Evolutionary conservation across 2,888 invertebrate species (phyloP).

Genomic region (Pyrrhia umbra): DNA sequence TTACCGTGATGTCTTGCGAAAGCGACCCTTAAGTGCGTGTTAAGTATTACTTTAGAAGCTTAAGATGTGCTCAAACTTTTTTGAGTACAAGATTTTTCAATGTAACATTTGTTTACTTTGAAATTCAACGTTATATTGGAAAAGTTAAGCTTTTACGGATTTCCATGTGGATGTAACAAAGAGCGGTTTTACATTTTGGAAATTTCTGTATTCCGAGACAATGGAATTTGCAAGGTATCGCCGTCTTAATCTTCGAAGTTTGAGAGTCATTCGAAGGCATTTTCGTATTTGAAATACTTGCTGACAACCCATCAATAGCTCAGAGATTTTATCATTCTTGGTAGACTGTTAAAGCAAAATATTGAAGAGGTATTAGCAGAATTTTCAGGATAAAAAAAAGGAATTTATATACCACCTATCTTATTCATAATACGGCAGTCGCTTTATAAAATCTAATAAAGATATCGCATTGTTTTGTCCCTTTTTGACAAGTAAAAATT

Average conservation of each 20-base stretch:
- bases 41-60: conserved; percentile 69
- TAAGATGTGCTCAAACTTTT: conserved; percentile 66
- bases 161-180: conserved; percentile 41
- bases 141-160: conserved; percentile 57
- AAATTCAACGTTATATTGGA: conserved; percentile 55
- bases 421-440: no score
- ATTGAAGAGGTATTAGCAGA: background rate
- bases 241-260: conserved; percentile 37
- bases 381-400: background rate
- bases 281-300: conserved; percentile 29
- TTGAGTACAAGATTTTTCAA: conserved; percentile 61
- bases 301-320: background rate
- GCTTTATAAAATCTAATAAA: no score
- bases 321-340: background rate
- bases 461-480: no score
- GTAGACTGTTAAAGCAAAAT: background rate
- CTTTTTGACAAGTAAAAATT: no score
- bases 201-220: conserved; percentile 20
- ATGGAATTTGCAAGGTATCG: conserved; percentile 37
- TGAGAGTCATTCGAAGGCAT: conserved; percentile 20
- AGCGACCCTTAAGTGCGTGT: conserved; percentile 66
- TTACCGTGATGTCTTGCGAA: conserved; percentile 55
- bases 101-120: conserved; percentile 60
- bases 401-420: background rate
- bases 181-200: conserved; percentile 23